Conservation (phyloP, 2,888 invertebrate species). For the Drosophila imparisetae region DNA sequence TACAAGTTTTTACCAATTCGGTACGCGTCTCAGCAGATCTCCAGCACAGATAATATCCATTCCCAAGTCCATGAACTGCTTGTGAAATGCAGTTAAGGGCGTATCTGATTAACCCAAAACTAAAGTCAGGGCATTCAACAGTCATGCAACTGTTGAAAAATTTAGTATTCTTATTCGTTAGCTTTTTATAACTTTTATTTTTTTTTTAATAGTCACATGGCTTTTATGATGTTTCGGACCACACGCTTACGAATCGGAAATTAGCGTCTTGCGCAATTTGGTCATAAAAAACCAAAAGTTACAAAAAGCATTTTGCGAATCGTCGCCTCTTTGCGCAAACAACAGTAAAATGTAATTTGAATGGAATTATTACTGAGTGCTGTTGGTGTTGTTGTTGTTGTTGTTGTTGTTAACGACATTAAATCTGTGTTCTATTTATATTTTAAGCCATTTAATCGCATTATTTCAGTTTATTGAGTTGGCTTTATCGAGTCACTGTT, state of each 20-base stretch:
- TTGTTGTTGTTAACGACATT: slow-evolving; percentile 34
- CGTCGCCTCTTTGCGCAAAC: slow-evolving; percentile 34
- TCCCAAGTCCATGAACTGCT: slow-evolving; percentile 12
- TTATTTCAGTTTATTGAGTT: slow-evolving; percentile 40
- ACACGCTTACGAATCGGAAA: slow-evolving; percentile 46
- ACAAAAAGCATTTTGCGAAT: slow-evolving; percentile 31
- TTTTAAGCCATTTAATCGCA: slow-evolving; percentile 10
- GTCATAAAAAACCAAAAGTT: slow-evolving; percentile 26
- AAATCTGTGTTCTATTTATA: slow-evolving; percentile 27
- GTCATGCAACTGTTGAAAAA: slow-evolving; percentile 11
- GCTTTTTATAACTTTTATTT: slow-evolving; percentile 36
- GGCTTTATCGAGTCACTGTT: slow-evolving; percentile 30
- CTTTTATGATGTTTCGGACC: slow-evolving; percentile 28
- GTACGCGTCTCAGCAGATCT: slow-evolving; percentile 49
- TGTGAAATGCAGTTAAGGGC: slow-evolving; percentile 35
- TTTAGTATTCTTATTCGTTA: slow-evolving; percentile 37
- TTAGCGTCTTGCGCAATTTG: slow-evolving; percentile 56
- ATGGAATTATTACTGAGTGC: slow-evolving; percentile 41
- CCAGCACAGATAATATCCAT: slow-evolving; percentile 43
- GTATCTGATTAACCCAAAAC: slow-evolving; percentile 5
- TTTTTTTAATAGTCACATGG: background rate
- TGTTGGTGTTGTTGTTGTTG: slow-evolving; percentile 9
- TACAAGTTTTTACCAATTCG: slow-evolving; percentile 35
- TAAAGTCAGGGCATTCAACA: slow-evolving; percentile 22
- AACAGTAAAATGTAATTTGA: slow-evolving; percentile 46